Conservation (phyloP, 2,888 invertebrate genomes). For the Acrobasis repandana region DNA sequence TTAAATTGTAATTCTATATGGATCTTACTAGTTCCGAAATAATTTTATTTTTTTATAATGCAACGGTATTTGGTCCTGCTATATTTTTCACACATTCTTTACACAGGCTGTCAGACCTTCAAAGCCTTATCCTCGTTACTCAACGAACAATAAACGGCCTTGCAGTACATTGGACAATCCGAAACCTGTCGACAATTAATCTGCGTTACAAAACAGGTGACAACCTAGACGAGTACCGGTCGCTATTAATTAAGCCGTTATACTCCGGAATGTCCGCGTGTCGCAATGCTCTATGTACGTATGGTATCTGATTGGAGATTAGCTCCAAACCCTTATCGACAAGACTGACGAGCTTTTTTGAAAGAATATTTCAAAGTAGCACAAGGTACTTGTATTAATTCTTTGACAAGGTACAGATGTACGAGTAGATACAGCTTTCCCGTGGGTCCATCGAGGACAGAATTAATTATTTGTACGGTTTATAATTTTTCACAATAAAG, state of each 20-base stretch:
- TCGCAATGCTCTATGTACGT: slow-evolving; percentile 10
- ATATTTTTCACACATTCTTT: too few relatives aligned
- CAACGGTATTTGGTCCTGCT: too few relatives aligned
- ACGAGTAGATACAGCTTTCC: too few relatives aligned
- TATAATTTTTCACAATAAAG: too few relatives aligned
- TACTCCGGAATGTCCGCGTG: slow-evolving; percentile 18
- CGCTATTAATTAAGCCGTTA: slow-evolving; percentile 23
- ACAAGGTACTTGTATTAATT: too few relatives aligned
- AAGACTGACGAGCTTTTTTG: neutral
- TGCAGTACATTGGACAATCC: slow-evolving; percentile 14
- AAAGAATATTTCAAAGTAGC: neutral
- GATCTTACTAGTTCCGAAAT: too few relatives aligned
- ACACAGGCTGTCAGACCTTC: too few relatives aligned
- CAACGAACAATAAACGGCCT: slow-evolving; percentile 16
- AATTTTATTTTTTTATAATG: too few relatives aligned
- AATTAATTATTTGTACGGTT: too few relatives aligned
- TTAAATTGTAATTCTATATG: too few relatives aligned
- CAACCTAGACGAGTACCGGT: slow-evolving; percentile 21
- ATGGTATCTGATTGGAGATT: neutral
- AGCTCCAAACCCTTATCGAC: neutral
- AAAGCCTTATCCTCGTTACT: neutral
- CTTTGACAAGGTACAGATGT: too few relatives aligned
- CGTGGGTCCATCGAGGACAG: too few relatives aligned
- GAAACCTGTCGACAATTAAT: slow-evolving; percentile 13
- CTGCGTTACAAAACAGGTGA: slow-evolving; percentile 22